phyloP scores from a whole-genome alignment of 2,888 invertebrate species.

The Caenorhabditis panamensis region DNA sequence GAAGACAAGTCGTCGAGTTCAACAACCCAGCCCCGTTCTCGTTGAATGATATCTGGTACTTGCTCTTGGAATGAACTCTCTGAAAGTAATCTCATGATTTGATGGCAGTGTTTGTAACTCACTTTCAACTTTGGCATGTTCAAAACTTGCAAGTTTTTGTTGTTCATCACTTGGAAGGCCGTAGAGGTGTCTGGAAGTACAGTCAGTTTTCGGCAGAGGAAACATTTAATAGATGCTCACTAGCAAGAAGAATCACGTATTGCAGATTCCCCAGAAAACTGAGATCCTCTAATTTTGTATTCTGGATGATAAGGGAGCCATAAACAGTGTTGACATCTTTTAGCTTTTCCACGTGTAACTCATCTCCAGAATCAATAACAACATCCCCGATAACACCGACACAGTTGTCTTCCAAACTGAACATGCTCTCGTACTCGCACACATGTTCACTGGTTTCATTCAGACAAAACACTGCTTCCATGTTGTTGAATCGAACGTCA shows the following conservation, averaged over 20 bases:
- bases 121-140: slow-evolving; percentile 19
- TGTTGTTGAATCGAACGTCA: slow-evolving; percentile 6
- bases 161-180: not conserved
- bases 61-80: slow-evolving; percentile 14
- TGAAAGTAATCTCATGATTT: not conserved
- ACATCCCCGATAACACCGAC: slow-evolving; percentile 9
- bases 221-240: no score
- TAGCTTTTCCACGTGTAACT: slow-evolving; percentile 8
- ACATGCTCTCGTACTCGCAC: slow-evolving; percentile 26
- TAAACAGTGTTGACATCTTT: slow-evolving; percentile 17
- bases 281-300: slow-evolving; percentile 17
- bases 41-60: slow-evolving; percentile 15
- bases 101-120: no score
- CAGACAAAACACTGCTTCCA: slow-evolving; percentile 26
- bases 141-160: not conserved
- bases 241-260: not conserved
- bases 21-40: not conserved
- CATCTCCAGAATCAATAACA: slow-evolving; percentile 7
- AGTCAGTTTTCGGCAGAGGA: not conserved
- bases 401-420: slow-evolving; percentile 6
- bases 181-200: slow-evolving; percentile 1
- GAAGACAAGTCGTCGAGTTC: slow-evolving; percentile 15
- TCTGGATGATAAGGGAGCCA: slow-evolving; percentile 11
- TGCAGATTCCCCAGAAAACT: slow-evolving; percentile 6
- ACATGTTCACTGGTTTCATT: not conserved